Base-by-base conservation (phyloP, 2,888 invertebrate species). In the Epistrophe eligans region DNA sequence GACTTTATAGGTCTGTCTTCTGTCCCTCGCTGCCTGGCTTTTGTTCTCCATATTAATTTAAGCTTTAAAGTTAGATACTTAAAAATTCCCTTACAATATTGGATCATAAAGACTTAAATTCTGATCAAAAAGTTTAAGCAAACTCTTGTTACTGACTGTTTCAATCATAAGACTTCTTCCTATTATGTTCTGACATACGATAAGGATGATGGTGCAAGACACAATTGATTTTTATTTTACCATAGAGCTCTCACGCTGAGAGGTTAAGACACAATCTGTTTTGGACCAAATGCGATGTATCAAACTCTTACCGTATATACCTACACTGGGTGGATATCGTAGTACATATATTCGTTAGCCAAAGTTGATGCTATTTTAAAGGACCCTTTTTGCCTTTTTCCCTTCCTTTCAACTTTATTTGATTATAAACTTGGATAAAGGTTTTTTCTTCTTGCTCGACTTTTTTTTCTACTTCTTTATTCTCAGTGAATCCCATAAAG, bases 251-350 rank as follows among this genome's bases (percentile, higher is more conserved):
- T 62, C 62, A 66, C 24, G 40, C 73, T 77, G 70, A 62, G 70
- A 48, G 40, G 71, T 55, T 84, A 43, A 77, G 72, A 62, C 67
- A 48, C 72, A 88, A 85, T 81, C 77, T 80, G 81, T 71, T 24
- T 81, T 76, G 89, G 89, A 89, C 89, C 89, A 83, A 89, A 89
- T 90, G 89, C 89, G 90, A 89, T 90, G 89, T 79, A 83, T 82
- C 72, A 88, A 87, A 57, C 57, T 71, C 72, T 50, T 58, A 28
- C 48, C 60, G 10, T 58, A 60, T 17, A 4, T 24, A 24, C 2
- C 8, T 1, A 55, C n/a, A n/a, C 57, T 35, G 0, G 32, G n/a
- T 35, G 32, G 3, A 32, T 32, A 11, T 4, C 13, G 0, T 1
- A 0, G 15, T 1, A 15, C 52, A 43, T 40, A 17, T 45, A 38